A percentile compares a stretch with the other conserved stretches of the same genome.
Evolutionary conservation across 1,140 invertebrate species (phyloP).

Genomic region (Trichonephila inaurata): DNA sequence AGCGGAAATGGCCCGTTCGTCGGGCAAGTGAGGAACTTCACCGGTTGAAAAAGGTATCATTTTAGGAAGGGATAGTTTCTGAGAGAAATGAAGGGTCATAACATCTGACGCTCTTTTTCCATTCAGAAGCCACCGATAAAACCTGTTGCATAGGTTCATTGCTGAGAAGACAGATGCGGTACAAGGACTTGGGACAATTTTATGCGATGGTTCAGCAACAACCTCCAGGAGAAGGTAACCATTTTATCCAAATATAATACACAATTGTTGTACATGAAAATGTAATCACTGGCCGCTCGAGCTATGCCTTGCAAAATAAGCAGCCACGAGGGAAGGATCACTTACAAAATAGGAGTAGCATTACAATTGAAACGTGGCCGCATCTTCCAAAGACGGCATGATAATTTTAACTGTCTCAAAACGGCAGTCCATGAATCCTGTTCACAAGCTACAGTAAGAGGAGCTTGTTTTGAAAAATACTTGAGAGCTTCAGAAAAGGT

Average conservation of each 20-base stretch:
- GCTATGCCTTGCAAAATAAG: not conserved
- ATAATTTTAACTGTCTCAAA: not conserved
- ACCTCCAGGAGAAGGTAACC: conserved; percentile 20
- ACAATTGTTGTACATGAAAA: conserved; percentile 28
- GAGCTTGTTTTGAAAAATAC: not conserved
- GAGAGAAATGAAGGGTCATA: not conserved
- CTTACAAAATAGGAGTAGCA: conserved; percentile 32
- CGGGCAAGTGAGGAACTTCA: too few species aligned
- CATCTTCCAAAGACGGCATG: not conserved
- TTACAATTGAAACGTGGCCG: not conserved
- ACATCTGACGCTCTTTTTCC: conserved; percentile 31
- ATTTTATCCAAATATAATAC: conserved; percentile 3
- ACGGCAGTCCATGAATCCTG: conserved; percentile 4
- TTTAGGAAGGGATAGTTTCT: not conserved
- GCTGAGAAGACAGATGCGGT: conserved; percentile 14
- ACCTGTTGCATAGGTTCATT: not conserved
- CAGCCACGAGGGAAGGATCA: not conserved
- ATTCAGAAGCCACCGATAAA: not conserved
- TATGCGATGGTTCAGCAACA: not conserved
- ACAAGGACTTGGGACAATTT: not conserved
- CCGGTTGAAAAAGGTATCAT: too few species aligned
- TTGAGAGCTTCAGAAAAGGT: conserved; percentile 8
- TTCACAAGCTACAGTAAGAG: not conserved
- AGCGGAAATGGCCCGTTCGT: too few species aligned
- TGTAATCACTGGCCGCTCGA: not conserved